phyloP scores from a whole-genome alignment of 2,113 vertebrate genomes.

The Lonchura striata region DNA sequence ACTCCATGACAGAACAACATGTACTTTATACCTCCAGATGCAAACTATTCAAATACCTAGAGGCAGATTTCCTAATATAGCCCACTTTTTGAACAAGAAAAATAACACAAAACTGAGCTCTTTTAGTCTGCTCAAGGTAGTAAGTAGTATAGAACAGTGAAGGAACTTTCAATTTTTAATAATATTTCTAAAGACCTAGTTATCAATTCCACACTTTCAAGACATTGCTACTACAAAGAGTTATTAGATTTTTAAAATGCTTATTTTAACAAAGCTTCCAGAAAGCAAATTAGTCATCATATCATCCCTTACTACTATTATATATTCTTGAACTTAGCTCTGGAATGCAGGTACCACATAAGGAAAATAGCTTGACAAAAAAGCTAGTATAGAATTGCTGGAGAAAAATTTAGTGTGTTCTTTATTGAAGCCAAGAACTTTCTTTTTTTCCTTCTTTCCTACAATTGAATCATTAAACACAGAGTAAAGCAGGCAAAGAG shows the following conservation, averaged over 20 bases:
- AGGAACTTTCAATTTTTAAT: not conserved
- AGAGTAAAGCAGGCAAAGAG: conserved; percentile 59
- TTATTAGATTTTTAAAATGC: not conserved
- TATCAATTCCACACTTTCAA: not conserved
- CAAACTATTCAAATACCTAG: not conserved
- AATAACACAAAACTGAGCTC: not conserved
- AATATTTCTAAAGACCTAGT: not conserved
- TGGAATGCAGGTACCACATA: not conserved
- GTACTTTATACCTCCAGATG: not conserved
- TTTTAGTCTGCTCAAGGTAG: not conserved
- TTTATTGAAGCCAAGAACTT: not conserved
- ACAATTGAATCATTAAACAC: conserved; percentile 62
- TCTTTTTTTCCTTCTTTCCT: not conserved
- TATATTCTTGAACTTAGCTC: not conserved
- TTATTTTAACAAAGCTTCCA: not conserved
- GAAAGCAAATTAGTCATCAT: not conserved
- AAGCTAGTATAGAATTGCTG: not conserved
- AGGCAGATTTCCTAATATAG: not conserved
- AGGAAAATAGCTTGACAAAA: not conserved
- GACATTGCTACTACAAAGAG: not conserved
- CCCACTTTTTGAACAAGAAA: not conserved
- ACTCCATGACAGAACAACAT: not conserved
- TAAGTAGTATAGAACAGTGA: not conserved
- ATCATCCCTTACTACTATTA: not conserved
- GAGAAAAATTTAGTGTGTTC: not conserved